A percentile compares a stretch with the other conserved stretches of the same genome.
Conservation (phyloP, 2,113 vertebrate genomes). For the Periophthalmodon schlosseri region DNA sequence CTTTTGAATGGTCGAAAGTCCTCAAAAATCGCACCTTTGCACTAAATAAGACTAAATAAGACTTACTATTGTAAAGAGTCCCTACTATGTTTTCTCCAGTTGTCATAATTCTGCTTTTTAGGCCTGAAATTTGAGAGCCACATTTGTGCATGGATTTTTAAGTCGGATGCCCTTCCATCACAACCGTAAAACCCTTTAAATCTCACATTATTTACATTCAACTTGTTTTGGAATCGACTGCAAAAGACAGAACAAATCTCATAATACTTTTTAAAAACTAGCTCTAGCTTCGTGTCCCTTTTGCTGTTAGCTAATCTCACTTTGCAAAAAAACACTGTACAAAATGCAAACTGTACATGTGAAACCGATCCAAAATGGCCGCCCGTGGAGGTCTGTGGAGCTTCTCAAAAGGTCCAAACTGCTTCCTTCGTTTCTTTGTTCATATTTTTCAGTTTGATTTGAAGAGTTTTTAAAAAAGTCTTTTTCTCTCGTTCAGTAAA, state of each 20-base stretch:
- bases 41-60: no score
- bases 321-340: slow-evolving; percentile 15
- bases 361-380: slow-evolving; percentile 56
- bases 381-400: slow-evolving; percentile 49
- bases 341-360: slow-evolving; percentile 43
- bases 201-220: slow-evolving; percentile 37
- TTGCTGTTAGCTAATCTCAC: slow-evolving; percentile 24
- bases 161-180: background rate
- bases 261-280: slow-evolving; percentile 1
- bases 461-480: slow-evolving; percentile 39
- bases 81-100: background rate
- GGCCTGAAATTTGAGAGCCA: background rate
- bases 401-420: slow-evolving; percentile 14
- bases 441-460: slow-evolving; percentile 20
- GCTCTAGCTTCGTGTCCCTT: slow-evolving; percentile 30
- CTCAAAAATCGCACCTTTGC: background rate
- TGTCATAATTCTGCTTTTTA: background rate
- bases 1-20: background rate
- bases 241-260: background rate
- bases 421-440: slow-evolving; percentile 25
- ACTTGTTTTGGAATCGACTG: slow-evolving; percentile 18
- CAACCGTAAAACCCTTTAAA: slow-evolving; percentile 3
- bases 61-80: background rate
- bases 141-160: slow-evolving; percentile 7
- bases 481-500: slow-evolving; percentile 38